Evolutionary conservation across 1,140 invertebrate genomes (phyloP).

Genomic region (Camponotus floridanus): DNA sequence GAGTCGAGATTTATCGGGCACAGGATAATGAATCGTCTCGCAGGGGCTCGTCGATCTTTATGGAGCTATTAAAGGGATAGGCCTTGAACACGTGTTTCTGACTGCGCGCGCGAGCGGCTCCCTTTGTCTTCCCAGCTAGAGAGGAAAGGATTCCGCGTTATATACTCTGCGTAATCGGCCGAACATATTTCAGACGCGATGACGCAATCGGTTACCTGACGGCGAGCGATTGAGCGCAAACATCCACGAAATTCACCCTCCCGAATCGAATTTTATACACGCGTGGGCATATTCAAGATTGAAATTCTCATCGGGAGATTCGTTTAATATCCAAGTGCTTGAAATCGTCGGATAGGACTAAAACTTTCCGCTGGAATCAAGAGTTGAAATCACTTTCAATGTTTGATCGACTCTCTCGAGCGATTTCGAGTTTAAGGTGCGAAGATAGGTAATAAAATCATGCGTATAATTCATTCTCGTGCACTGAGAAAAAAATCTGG

Average conservation of each 20-base stretch:
- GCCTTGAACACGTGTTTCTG: slow-evolving; percentile 63
- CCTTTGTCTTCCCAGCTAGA: slow-evolving; percentile 65
- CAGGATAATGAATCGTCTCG: slow-evolving; percentile 41
- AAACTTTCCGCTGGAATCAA: not conserved
- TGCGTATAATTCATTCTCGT: too few species aligned
- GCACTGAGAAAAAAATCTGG: too few species aligned
- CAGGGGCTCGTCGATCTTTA: slow-evolving; percentile 36
- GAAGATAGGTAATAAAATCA: not conserved
- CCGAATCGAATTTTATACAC: slow-evolving; percentile 23
- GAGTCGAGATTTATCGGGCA: not conserved
- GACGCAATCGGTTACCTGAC: slow-evolving; percentile 69
- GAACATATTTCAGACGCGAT: slow-evolving; percentile 62
- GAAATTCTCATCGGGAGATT: slow-evolving; percentile 23
- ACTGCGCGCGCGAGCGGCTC: slow-evolving; percentile 19
- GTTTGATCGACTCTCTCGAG: not conserved
- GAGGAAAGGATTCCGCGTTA: slow-evolving; percentile 48
- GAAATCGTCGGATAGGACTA: not conserved
- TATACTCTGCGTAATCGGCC: slow-evolving; percentile 60
- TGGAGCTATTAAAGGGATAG: slow-evolving; percentile 30
- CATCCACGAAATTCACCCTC: slow-evolving; percentile 28
- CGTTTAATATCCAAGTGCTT: not conserved
- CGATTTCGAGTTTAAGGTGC: not conserved
- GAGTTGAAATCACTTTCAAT: not conserved
- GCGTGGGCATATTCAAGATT: slow-evolving; percentile 3
- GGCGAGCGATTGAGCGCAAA: slow-evolving; percentile 23